phyloP scores from a whole-genome alignment of 2,797 vertebrate genomes.

The Myotis planiceps region DNA sequence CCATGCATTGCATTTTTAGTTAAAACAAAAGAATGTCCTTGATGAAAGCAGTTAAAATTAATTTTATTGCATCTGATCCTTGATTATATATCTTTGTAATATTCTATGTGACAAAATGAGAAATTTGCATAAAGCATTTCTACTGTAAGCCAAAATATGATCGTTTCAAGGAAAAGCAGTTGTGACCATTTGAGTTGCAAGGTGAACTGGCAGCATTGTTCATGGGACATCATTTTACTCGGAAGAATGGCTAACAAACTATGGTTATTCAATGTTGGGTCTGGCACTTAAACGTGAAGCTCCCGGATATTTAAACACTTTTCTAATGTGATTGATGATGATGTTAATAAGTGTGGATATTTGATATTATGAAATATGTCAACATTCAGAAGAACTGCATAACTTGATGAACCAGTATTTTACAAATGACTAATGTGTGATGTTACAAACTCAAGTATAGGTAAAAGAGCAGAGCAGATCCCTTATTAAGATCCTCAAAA shows the following conservation, averaged over 20 bases:
- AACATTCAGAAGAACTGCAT: not conserved
- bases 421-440: not conserved
- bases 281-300: not conserved
- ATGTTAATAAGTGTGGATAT: not conserved
- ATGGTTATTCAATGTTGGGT: not conserved
- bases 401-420: not conserved
- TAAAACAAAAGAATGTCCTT: not conserved
- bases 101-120: not conserved
- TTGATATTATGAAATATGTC: not conserved
- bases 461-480: not conserved
- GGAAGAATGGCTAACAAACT: not conserved
- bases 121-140: not conserved
- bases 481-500: not conserved
- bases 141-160: not conserved
- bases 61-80: not conserved
- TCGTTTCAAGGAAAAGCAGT: not conserved
- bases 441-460: not conserved
- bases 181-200: not conserved
- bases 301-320: not conserved
- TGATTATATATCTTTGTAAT: not conserved
- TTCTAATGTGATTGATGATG: not conserved
- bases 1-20: rapidly evolving
- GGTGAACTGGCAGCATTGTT: not conserved
- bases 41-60: not conserved
- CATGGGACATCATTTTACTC: not conserved